These are phyloP conservation scores for Athalia rosae DNA, from an alignment of 2,888 invertebrate species.

Conservation along the genomic window DNA sequence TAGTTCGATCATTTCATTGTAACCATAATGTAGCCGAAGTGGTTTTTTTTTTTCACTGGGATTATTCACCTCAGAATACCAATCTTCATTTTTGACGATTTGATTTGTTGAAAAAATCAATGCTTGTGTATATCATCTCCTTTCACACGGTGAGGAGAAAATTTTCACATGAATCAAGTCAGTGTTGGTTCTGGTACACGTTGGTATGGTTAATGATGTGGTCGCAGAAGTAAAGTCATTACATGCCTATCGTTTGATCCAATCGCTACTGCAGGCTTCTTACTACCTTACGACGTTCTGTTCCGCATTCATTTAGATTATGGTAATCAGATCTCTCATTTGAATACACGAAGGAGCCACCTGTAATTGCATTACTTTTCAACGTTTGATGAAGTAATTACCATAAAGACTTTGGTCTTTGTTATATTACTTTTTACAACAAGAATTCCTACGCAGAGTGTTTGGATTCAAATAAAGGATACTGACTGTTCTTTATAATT, in stretches of 20 bases:
- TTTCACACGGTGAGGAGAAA: neutral
- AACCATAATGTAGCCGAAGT: too few relatives aligned
- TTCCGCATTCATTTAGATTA: slow-evolving; percentile 57
- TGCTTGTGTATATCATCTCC: too few relatives aligned
- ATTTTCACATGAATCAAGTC: neutral
- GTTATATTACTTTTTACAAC: slow-evolving; percentile 32
- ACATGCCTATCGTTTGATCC: slow-evolving; percentile 59
- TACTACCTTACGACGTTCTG: slow-evolving; percentile 52
- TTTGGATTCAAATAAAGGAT: too few relatives aligned
- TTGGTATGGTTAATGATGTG: slow-evolving; percentile 58
- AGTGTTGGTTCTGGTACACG: slow-evolving; percentile 22
- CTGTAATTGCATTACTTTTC: slow-evolving; percentile 53
- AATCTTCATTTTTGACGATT: too few relatives aligned
- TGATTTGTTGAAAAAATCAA: too few relatives aligned
- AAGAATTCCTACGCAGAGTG: too few relatives aligned
- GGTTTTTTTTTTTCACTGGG: too few relatives aligned
- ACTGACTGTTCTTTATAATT: too few relatives aligned
- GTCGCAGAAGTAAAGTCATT: slow-evolving; percentile 61
- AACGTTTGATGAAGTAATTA: slow-evolving; percentile 56
- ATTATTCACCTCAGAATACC: too few relatives aligned
- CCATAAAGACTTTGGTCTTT: slow-evolving; percentile 28
- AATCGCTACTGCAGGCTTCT: slow-evolving; percentile 56
- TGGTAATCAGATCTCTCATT: slow-evolving; percentile 59
- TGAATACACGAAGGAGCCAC: slow-evolving; percentile 53
- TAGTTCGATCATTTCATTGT: neutral